Base-by-base conservation (phyloP, 1,140 invertebrate genomes). In the Paralvinella palmiformis region DNA sequence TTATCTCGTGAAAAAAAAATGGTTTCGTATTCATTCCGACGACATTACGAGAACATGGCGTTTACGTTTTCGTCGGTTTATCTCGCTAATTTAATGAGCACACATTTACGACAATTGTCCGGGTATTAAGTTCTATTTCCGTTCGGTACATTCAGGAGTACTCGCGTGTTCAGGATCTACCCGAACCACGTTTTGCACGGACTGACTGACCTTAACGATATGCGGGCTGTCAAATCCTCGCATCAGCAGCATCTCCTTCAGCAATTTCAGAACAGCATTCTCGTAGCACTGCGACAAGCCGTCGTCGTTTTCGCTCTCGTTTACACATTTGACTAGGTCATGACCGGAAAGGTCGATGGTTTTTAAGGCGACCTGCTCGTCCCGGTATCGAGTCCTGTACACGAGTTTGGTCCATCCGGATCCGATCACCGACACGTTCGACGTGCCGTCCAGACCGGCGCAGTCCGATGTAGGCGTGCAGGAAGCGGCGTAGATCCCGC, bases 331-430 rank as follows among this genome's bases (percentile, higher is more conserved):
- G 3, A 60, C 68, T 1, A 83, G 72, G 62, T 83, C 79, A 58
- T 79, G 75, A 2, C 82, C 81, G 20, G 75, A 72, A 1, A 75
- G 61, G 67, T 83, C 81, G 15, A 83, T 80, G 0, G 77, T 81
- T 66, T 84, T 84, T 10, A 84, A 64, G 1, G 83, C 82, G 1
- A 83, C 52, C 37, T 64, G 22, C 20, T 37, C 61, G 5, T 73
- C 77, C 7, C 69, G 52, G 44, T 75, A 74, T 37, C 55, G 62
- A 1, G 73, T 80, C 17, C 71, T 78, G 69, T 79, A 83, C 6
- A 83, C 82, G 13, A 80, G 76, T 69, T 84, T 84, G 24, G 82
- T 84, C 80, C 82, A 84, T 0, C 83, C 83, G 24, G 75, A 72
- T 3, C 77, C 77, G 13, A 83, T 63, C 61, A 73, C 77, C 1